These are phyloP conservation scores for Takifugu ocellatus DNA, from an alignment of 2,797 vertebrate species.

Conservation along the genomic window DNA sequence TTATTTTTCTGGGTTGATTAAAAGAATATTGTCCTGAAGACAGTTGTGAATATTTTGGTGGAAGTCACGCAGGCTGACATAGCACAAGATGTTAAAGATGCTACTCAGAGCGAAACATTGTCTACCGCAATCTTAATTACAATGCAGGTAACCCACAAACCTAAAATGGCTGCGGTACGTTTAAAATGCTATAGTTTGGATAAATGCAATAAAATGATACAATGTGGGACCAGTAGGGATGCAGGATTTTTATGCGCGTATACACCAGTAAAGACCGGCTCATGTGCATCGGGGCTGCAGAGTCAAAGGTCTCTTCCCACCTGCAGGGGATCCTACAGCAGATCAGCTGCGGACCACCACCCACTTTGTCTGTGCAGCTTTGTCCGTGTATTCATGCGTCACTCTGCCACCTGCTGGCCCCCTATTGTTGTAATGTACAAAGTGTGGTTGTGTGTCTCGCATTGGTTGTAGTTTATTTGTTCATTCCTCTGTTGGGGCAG, in stretches of 20 bases:
- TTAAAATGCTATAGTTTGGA: neutral
- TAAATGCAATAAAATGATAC: neutral
- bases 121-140: neutral
- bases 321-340: neutral
- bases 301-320: slow-evolving; percentile 7
- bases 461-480: too few relatives aligned
- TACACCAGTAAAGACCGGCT: neutral
- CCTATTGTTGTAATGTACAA: too few relatives aligned
- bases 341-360: too few relatives aligned
- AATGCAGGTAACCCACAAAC: neutral
- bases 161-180: neutral
- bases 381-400: slow-evolving; percentile 17
- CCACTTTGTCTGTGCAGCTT: neutral
- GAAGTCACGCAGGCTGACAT: too few relatives aligned
- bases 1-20: too few relatives aligned
- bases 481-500: too few relatives aligned
- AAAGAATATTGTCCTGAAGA: too few relatives aligned
- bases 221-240: neutral
- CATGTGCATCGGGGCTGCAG: neutral
- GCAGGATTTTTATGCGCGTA: neutral
- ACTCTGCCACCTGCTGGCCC: slow-evolving; percentile 66
- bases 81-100: too few relatives aligned
- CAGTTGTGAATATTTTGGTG: too few relatives aligned
- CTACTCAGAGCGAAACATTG: neutral
- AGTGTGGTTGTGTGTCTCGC: too few relatives aligned